phyloP scores from a whole-genome alignment of 1,140 invertebrate species.

The Formica exsecta region DNA sequence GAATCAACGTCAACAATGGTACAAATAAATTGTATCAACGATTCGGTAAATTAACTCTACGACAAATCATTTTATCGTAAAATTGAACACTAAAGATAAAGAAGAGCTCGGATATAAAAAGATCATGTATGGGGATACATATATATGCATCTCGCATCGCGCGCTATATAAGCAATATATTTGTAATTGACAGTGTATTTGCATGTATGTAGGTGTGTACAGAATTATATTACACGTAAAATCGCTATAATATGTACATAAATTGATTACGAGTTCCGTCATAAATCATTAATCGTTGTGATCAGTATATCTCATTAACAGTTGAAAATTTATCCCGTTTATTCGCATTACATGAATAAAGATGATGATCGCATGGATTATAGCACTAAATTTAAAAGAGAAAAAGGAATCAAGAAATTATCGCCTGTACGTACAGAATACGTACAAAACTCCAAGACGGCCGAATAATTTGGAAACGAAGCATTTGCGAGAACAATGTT shows the following conservation, averaged over 20 bases:
- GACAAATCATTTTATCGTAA: slow-evolving; percentile 45
- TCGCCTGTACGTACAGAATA: not conserved
- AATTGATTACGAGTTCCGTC: not conserved
- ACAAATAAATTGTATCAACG: slow-evolving; percentile 17
- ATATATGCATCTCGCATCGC: not conserved
- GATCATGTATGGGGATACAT: not conserved
- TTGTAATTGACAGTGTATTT: slow-evolving; percentile 17
- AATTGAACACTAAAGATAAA: slow-evolving; percentile 46
- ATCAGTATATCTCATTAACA: not conserved
- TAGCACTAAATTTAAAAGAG: not conserved
- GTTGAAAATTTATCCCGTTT: not conserved
- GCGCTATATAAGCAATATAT: not conserved
- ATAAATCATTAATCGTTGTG: not conserved
- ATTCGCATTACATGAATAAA: too few relatives aligned
- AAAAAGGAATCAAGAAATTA: not conserved
- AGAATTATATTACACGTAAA: not conserved
- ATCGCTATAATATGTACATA: slow-evolving; percentile 11
- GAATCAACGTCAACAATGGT: slow-evolving; percentile 37
- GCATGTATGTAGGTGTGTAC: not conserved
- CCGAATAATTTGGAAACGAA: too few relatives aligned
- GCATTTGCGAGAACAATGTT: too few relatives aligned
- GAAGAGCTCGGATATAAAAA: slow-evolving; percentile 29
- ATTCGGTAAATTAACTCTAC: slow-evolving; percentile 14
- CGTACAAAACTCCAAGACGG: too few relatives aligned
- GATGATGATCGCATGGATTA: too few relatives aligned